Percentiles rank a stretch among this genome's conserved stretches.
Conservation (phyloP, 2,113 vertebrate genomes). For the Paratilapia polleni region DNA sequence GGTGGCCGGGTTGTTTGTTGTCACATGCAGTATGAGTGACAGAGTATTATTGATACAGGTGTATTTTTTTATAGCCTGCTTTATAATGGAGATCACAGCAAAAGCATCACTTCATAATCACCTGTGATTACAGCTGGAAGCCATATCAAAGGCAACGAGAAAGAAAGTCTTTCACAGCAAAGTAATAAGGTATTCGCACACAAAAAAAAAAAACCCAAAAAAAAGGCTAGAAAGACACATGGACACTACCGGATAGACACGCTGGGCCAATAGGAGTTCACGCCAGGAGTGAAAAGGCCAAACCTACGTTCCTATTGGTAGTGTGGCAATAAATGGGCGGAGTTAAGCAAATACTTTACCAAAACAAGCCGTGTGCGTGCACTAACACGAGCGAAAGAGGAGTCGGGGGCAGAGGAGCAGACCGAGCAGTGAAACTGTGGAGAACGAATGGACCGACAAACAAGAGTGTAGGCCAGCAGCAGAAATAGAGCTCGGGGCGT, state of each 20-base stretch:
- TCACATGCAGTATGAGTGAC: slow-evolving; percentile 5
- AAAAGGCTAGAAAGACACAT: background rate
- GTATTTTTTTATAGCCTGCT: slow-evolving; percentile 7
- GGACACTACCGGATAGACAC: background rate
- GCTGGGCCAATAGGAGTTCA: slow-evolving; percentile 38
- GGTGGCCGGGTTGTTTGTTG: slow-evolving; percentile 42
- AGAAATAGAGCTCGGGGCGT: slow-evolving; percentile 1
- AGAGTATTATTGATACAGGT: slow-evolving; percentile 53
- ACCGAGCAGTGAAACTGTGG: background rate
- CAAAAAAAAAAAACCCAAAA: too few species aligned
- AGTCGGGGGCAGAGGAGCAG: background rate
- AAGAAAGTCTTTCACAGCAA: background rate
- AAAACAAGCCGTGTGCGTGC: slow-evolving; percentile 65
- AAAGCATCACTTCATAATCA: background rate
- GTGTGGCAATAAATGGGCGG: slow-evolving; percentile 23
- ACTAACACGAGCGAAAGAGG: slow-evolving; percentile 14
- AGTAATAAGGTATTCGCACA: background rate
- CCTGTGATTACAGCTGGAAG: background rate
- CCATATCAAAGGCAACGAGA: background rate
- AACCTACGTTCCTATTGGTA: slow-evolving; percentile 39
- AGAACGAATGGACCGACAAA: slow-evolving; percentile 39
- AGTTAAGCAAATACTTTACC: slow-evolving; percentile 6
- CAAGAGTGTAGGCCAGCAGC: background rate
- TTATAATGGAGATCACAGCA: background rate
- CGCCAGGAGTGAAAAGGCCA: fast-evolving